Evolutionary conservation across 2,888 invertebrate genomes (phyloP), one percentile per base, ranked within the genome.

Genomic region (Aphidius colemani): DNA sequence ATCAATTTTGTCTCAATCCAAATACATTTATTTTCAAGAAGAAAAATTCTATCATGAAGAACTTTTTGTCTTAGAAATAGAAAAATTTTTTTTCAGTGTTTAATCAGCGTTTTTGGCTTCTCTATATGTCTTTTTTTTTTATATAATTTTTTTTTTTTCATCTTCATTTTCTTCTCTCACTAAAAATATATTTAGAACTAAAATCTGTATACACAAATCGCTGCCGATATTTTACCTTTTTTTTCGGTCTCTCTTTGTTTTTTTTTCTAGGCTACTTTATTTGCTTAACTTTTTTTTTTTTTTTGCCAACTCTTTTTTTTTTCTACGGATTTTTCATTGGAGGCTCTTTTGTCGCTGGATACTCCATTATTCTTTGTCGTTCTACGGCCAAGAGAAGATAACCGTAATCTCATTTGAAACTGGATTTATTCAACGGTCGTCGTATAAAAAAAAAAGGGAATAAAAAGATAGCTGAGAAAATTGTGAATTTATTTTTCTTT

Each of bases 381-480:
- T 43, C 41, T 43, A n/a, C 51, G 44, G 51, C 18, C 49, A 41
- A 49, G 49, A 39, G 44, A 50, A 59, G 59, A 59, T 59, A 59
- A 59, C 50, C 43, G 51, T 59, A 59, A 59, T 59, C 59, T 50
- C 59, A 51, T 59, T 59, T 59, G 51, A 59, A 51, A 59, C 59
- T 59, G 59, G 59, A 59, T 59, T 59, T 59, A 59, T 59, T 59
- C 51, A 59, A 43, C 18, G 40, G 49, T 11, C 5, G 43, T 41
- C 18, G 3, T 18, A 44, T 44, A n/a, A 46, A 11, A 44, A 57
- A 51, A 51, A 39, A 41, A 45, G 39, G 30, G 30, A 10, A 43
- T 10, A 59, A 43, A 8, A 45, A 18, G 30, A 45, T 13, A 30
- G 13, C 45, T 30, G 30, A 45, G 56, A 30, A 57, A 46, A 57